Conservation (phyloP, 2,888 invertebrate genomes). For the Polydrusus pterygomalis region DNA sequence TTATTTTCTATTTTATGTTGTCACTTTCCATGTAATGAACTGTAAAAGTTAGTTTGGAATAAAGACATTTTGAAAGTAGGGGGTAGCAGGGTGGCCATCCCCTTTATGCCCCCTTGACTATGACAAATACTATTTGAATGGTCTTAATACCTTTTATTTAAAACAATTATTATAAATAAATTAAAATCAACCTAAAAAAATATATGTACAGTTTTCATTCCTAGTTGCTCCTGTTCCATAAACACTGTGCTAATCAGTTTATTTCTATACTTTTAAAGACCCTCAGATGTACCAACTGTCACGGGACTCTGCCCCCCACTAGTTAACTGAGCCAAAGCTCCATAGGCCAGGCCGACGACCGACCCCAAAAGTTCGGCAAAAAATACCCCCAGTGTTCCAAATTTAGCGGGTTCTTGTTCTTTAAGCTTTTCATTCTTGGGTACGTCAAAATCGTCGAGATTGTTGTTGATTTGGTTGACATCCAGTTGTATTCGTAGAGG, state of each 20-base stretch:
- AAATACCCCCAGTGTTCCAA: slow-evolving; percentile 63
- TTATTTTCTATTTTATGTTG: too few relatives aligned
- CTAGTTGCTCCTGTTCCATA: too few relatives aligned
- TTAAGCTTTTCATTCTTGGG: slow-evolving; percentile 17
- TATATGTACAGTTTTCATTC: background rate
- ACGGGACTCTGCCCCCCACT: slow-evolving; percentile 47
- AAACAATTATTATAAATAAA: too few relatives aligned
- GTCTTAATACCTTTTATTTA: too few relatives aligned
- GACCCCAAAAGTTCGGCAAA: slow-evolving; percentile 66
- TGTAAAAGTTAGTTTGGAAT: too few relatives aligned
- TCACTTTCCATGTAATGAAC: too few relatives aligned
- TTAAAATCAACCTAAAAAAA: background rate
- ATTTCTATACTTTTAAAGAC: background rate
- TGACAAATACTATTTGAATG: too few relatives aligned
- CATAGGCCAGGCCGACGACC: slow-evolving; percentile 65
- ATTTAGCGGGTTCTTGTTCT: slow-evolving; percentile 35
- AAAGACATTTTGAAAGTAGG: too few relatives aligned
- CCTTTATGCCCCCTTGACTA: too few relatives aligned
- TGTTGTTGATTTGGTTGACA: slow-evolving; percentile 41
- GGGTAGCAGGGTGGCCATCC: too few relatives aligned
- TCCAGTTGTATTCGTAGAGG: slow-evolving; percentile 56
- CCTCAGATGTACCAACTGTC: slow-evolving; percentile 39
- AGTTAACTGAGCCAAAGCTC: slow-evolving; percentile 62
- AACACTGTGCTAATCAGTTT: background rate
- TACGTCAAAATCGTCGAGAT: slow-evolving; percentile 30